These are phyloP conservation scores for Geotrypetes seraphini DNA, from an alignment of 2,797 vertebrate species.

Conservation along the genomic window DNA sequence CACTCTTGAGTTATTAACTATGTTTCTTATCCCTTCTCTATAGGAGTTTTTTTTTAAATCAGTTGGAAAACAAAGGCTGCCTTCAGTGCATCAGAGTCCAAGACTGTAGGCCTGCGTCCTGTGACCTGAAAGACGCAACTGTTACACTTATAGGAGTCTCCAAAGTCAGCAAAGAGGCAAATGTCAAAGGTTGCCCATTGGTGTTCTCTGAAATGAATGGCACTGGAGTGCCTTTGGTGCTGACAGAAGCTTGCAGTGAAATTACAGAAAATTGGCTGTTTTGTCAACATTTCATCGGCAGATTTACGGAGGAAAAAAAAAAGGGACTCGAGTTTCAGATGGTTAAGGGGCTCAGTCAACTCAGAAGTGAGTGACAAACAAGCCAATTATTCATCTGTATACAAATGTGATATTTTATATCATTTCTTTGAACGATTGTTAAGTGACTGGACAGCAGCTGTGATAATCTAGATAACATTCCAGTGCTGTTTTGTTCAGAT, in stretches of 20 bases:
- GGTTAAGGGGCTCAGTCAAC: conserved; percentile 66
- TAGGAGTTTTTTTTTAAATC: conserved; percentile 64
- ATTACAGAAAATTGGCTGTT: conserved; percentile 94
- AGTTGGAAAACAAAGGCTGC: conserved; percentile 73
- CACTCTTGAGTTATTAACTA: conserved; percentile 83
- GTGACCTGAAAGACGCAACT: conserved; percentile 87
- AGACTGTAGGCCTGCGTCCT: conserved; percentile 56
- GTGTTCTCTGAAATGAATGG: conserved; percentile 75
- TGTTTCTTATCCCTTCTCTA: conserved; percentile 82
- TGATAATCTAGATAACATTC: conserved; percentile 38
- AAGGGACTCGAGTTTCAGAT: conserved; percentile 56
- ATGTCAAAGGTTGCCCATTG: conserved; percentile 73
- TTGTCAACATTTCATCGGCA: conserved; percentile 92
- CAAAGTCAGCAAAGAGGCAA: conserved; percentile 48
- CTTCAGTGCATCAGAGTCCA: conserved; percentile 65
- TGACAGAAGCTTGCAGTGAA: conserved; percentile 72
- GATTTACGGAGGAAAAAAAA: conserved; percentile 62
- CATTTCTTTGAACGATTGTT: conserved; percentile 86
- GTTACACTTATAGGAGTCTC: conserved; percentile 67
- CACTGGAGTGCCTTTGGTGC: conserved; percentile 66
- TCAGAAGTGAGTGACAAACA: conserved; percentile 79
- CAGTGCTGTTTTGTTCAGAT: conserved; percentile 29
- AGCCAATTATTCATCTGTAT: conserved; percentile 70
- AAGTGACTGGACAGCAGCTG: conserved; percentile 65
- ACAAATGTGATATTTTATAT: conserved; percentile 83